Base-by-base conservation (phyloP, 2,113 vertebrate species). In the Sturnus vulgaris region DNA sequence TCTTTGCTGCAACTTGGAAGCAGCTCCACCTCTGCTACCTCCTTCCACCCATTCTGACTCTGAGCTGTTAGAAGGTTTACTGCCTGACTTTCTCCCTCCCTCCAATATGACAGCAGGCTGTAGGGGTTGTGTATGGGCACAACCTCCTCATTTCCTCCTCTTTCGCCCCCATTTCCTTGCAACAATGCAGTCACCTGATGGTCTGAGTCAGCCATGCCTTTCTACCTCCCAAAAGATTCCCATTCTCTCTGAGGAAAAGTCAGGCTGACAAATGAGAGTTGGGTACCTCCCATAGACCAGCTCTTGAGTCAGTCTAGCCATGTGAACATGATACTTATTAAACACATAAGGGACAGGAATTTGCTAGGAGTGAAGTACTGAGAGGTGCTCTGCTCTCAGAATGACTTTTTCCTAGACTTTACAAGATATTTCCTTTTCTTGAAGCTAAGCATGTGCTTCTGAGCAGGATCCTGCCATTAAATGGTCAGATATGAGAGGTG, bases 291-390 rank as follows among this genome's bases (percentile, higher is more conserved):
- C 66, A 28, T 5, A 53, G 68, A 53, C 37, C 23, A 44, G 10
- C 25, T 57, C 46, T 60, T 88, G 46, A 8, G n/a, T 77, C 46
- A 61, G 5, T 71, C 68, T 86, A 56, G 53, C 65, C 19, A 49
- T 0, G 0, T 42, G 27, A 57, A 44, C 23, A 53, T 53, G 39
- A n/a, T 46, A 33, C 40, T 84, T 93, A 35, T 3, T 30, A 40
- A 66, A 39, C 4, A 40, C 11, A 22, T 0, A 2, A 69, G 28
- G 42, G n/a, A 40, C 10, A 60, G 11, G 53, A 70, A 42, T 84
- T 86, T 95, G 14, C 40, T 78, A 33, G 59, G 23, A 46, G 31
- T 59, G n/a, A 70, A 3, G 9, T 63, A n/a, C 37, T 86, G 23
- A 37, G 57, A 46, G 18, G 5, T n/a, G 39, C 30, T 90, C 18